Evolutionary conservation across 2,113 vertebrate species (phyloP).

Genomic region (Melospiza melodia): DNA sequence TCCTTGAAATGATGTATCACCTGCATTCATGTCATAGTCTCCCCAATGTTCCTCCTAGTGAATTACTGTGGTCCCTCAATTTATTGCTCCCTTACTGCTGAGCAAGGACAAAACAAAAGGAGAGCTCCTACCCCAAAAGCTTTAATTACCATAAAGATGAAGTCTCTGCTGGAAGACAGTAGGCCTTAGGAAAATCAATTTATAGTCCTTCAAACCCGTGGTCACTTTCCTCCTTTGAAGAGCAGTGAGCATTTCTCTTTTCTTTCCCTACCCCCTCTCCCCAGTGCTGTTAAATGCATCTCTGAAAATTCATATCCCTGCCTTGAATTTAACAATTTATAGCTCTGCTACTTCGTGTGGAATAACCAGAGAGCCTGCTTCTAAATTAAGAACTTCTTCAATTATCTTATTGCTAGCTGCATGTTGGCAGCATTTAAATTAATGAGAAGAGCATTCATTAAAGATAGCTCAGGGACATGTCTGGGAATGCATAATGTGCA

Average conservation of each 20-base stretch:
- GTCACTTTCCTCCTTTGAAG: background rate
- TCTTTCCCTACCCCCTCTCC: background rate
- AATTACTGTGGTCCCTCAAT: background rate
- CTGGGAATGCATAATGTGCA: background rate
- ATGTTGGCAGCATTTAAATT: background rate
- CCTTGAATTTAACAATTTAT: background rate
- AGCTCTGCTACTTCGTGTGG: background rate
- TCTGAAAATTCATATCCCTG: background rate
- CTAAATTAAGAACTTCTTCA: constrained; percentile 9
- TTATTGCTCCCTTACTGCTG: background rate
- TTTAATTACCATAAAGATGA: background rate
- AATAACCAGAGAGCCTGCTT: background rate
- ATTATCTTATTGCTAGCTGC: background rate
- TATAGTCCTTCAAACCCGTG: background rate
- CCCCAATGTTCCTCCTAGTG: background rate
- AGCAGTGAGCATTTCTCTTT: background rate
- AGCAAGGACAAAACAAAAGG: background rate
- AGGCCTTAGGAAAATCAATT: background rate
- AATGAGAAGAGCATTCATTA: constrained; percentile 3
- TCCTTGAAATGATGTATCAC: background rate
- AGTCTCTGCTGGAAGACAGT: background rate
- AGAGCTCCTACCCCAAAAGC: background rate
- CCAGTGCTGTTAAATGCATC: background rate
- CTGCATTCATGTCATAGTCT: background rate
- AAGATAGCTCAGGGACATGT: background rate